phyloP scores from a whole-genome alignment of 2,113 vertebrate species.

The Triplophysa rosa region DNA sequence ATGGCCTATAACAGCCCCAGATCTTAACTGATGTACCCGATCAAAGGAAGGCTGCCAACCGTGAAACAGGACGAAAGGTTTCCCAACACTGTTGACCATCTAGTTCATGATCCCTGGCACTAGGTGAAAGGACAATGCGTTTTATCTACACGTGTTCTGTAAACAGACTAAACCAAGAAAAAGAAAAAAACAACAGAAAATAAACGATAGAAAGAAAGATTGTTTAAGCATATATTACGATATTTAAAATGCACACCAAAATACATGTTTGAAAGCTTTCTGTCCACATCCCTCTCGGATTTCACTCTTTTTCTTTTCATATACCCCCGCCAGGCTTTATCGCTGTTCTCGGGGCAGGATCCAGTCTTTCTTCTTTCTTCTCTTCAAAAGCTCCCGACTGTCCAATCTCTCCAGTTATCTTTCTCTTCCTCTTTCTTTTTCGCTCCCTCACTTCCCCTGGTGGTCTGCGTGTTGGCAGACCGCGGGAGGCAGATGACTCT shows the following conservation, averaged over 20 bases:
- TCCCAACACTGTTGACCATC: conserved; percentile 9
- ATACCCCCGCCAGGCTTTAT: conserved; percentile 47
- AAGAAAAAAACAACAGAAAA: background rate
- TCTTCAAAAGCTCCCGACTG: conserved; percentile 57
- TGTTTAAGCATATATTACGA: background rate
- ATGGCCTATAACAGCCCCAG: background rate
- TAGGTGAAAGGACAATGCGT: conserved; percentile 8
- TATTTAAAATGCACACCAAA: conserved; percentile 13
- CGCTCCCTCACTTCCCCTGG: conserved; percentile 58
- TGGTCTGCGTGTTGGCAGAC: conserved; percentile 63
- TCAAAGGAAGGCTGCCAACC: conserved; percentile 60
- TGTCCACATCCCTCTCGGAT: background rate
- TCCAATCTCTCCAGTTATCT: conserved; percentile 62
- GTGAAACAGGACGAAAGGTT: conserved; percentile 25
- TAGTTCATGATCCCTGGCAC: conserved; percentile 10
- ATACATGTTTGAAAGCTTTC: conserved; percentile 10
- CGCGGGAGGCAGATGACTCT: conserved; percentile 65
- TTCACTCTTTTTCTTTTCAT: conserved; percentile 36
- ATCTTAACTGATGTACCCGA: conserved; percentile 39
- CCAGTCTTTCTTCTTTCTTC: conserved; percentile 57
- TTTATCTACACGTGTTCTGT: background rate
- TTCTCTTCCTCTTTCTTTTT: conserved; percentile 44
- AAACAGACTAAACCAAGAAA: conserved; percentile 30
- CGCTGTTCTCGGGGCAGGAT: conserved; percentile 55
- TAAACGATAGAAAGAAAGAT: too few species aligned